Conservation (phyloP, 2,888 invertebrate species). For the Helicoverpa assulta region DNA sequence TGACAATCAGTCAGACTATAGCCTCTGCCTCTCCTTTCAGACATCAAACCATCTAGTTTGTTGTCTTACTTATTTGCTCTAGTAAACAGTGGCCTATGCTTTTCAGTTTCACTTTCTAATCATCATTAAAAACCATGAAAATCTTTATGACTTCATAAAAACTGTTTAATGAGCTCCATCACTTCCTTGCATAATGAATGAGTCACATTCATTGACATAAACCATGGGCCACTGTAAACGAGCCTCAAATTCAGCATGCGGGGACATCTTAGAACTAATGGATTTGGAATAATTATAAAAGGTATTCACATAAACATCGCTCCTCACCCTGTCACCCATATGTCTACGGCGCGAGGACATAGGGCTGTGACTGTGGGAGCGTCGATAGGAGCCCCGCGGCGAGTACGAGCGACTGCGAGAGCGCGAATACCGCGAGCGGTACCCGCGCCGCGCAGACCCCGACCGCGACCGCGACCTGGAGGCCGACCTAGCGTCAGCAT, state of each 20-base stretch:
- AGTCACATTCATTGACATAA: background rate
- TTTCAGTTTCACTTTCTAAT: conserved; percentile 14
- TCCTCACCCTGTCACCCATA: conserved; percentile 92
- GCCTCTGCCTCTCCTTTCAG: conserved; percentile 11
- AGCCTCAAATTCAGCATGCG: conserved; percentile 31
- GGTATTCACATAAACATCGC: conserved; percentile 68
- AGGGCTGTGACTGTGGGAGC: conserved; percentile 94
- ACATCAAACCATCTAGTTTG: conserved; percentile 30
- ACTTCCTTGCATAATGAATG: background rate
- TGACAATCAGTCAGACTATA: background rate
- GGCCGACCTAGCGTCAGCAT: conserved; percentile 61
- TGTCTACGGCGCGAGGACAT: conserved; percentile 95
- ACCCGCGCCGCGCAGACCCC: conserved; percentile 87
- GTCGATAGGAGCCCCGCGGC: conserved; percentile 90
- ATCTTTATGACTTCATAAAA: background rate
- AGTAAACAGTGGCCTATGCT: conserved; percentile 54
- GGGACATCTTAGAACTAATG: conserved; percentile 54
- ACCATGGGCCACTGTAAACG: conserved; percentile 41
- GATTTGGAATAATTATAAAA: conserved; percentile 56
- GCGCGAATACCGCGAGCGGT: conserved; percentile 91
- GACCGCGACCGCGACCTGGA: conserved; percentile 90
- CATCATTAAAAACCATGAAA: background rate
- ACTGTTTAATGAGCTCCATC: background rate
- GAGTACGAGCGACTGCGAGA: conserved; percentile 92
- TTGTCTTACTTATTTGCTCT: conserved; percentile 19